Percentiles rank a stretch among this genome's conserved stretches.
Evolutionary conservation across 2,113 vertebrate species (phyloP).

Genomic region (Pygathrix nemaeus): DNA sequence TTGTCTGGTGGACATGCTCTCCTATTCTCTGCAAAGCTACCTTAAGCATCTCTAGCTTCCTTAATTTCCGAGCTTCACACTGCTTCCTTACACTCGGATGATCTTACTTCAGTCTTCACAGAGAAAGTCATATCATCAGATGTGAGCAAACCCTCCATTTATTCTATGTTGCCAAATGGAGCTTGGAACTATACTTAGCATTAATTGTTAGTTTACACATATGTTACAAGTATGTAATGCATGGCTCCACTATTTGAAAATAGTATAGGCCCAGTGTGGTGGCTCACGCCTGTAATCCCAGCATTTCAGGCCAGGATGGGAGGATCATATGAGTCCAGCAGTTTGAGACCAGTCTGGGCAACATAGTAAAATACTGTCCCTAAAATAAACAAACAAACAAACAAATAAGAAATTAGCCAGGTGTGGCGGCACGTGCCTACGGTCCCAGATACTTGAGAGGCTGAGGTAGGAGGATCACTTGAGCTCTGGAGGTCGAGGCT

Average conservation of each 20-base stretch:
- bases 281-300: no score
- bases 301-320: no score
- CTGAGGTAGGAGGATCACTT: no score
- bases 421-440: no score
- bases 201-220: background rate
- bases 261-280: background rate
- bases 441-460: no score
- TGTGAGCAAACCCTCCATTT: background rate
- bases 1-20: background rate
- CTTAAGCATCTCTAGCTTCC: background rate
- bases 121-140: background rate
- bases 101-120: background rate
- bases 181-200: background rate
- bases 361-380: no score
- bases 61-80: background rate
- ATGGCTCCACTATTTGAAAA: background rate
- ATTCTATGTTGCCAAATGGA: background rate
- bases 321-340: no score
- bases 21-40: background rate
- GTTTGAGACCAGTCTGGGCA: no score
- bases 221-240: background rate
- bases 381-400: no score
- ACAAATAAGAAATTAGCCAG: no score
- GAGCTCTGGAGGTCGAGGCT: no score
- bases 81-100: background rate